Percentiles rank a stretch among this genome's conserved stretches.
Conservation (phyloP, 2,797 vertebrate genomes). For the Poliocrania exsul region DNA sequence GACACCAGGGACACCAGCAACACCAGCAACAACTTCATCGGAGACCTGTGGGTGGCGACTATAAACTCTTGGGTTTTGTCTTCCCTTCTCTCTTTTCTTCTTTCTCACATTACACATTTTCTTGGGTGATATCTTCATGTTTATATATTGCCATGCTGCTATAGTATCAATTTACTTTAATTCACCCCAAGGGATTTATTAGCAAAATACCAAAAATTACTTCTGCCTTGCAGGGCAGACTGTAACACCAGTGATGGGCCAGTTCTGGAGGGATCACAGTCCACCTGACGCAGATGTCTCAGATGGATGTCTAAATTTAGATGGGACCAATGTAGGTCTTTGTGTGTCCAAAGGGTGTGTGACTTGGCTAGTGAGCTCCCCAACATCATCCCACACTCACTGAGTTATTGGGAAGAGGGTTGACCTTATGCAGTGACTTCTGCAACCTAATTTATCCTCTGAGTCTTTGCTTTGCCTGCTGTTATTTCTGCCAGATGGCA, state of each 20-base stretch:
- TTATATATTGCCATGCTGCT: neutral
- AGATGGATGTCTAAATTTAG: neutral
- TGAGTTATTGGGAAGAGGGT: neutral
- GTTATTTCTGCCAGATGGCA: neutral
- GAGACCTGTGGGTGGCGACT: neutral
- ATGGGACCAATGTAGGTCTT: neutral
- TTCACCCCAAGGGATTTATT: neutral
- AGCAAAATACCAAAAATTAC: neutral
- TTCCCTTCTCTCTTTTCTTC: neutral
- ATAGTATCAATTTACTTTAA: neutral
- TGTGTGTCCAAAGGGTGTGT: neutral
- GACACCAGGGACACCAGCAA: neutral
- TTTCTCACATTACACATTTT: neutral
- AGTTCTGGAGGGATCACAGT: neutral
- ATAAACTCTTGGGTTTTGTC: neutral
- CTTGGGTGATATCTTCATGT: neutral
- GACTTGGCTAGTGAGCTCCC: neutral
- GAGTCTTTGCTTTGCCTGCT: neutral
- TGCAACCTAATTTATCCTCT: neutral
- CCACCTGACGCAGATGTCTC: neutral
- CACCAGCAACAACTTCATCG: too few relatives aligned
- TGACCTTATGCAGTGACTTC: neutral
- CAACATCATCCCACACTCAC: accelerated
- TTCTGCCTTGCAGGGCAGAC: neutral
- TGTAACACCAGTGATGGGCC: neutral